A percentile compares a stretch with the other conserved stretches of the same genome.
phyloP scores from a whole-genome alignment of 2,888 invertebrate species.

The Spisula subtruncata region DNA sequence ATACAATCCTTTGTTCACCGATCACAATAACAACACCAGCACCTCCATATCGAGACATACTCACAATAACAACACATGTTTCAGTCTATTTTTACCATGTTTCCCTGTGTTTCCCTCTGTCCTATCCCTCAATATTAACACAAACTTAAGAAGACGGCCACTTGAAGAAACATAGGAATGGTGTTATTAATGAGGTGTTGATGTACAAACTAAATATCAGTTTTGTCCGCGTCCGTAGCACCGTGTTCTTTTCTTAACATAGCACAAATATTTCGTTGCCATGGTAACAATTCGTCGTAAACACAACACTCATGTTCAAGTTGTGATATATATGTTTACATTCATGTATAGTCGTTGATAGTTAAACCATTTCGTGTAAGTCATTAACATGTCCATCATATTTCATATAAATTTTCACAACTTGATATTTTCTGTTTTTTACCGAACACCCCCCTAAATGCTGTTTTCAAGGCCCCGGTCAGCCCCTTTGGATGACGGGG shows the following conservation, averaged over 20 bases:
- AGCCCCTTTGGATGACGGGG: slow-evolving; percentile 61
- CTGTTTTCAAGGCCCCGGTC: slow-evolving; percentile 62
- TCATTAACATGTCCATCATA: slow-evolving; percentile 33
- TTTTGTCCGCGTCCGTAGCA: background rate
- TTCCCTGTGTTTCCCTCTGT: no score
- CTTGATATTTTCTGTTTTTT: slow-evolving; percentile 67
- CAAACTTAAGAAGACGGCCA: no score
- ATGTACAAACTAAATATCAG: background rate
- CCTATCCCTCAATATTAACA: no score
- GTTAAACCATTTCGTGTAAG: background rate
- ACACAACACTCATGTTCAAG: background rate
- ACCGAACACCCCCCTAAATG: slow-evolving; percentile 68
- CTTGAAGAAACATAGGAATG: no score
- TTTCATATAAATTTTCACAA: slow-evolving; percentile 70
- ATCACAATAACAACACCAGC: no score
- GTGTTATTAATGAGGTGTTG: no score
- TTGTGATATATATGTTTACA: background rate
- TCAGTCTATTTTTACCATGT: no score
- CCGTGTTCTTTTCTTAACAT: background rate
- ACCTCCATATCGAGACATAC: no score
- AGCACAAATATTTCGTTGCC: background rate
- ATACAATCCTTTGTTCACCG: no score
- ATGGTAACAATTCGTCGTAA: background rate
- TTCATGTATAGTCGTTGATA: background rate
- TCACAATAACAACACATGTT: no score